phyloP scores from a whole-genome alignment of 2,113 vertebrate genomes.

The Mionectes macconnelli region DNA sequence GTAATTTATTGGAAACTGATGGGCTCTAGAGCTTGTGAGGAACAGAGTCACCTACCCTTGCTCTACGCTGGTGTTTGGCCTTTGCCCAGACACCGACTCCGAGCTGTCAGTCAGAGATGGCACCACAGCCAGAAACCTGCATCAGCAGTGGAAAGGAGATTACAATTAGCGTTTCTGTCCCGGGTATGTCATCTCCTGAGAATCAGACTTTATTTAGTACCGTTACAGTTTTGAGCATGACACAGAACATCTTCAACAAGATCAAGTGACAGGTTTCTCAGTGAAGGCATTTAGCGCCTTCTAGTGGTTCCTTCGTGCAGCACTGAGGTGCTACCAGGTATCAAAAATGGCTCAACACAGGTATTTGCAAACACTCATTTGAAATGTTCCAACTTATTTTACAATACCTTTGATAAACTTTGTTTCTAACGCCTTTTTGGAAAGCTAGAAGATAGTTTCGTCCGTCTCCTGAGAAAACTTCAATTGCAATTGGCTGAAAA shows the following conservation, averaged over 20 bases:
- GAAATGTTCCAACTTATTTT: neutral
- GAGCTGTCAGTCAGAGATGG: conserved; percentile 97
- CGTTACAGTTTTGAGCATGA: neutral
- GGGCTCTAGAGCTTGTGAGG: neutral
- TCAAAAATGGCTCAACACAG: neutral
- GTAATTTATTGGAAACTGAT: neutral
- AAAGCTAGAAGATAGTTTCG: conserved; percentile 96
- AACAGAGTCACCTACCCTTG: conserved; percentile 82
- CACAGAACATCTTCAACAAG: neutral
- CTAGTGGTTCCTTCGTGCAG: neutral
- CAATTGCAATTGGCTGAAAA: conserved; percentile 92
- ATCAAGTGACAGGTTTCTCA: accelerated
- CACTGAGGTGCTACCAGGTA: neutral
- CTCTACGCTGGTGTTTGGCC: conserved; percentile 97
- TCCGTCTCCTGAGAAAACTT: conserved; percentile 98
- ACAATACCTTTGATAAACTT: conserved; percentile 96
- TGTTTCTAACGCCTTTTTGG: conserved; percentile 97
- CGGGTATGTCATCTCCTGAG: neutral
- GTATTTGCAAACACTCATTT: neutral
- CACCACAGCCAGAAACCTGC: conserved; percentile 95
- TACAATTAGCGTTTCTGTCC: neutral
- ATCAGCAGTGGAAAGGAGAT: conserved; percentile 15
- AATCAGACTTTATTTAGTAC: neutral
- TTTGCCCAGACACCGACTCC: conserved; percentile 94
- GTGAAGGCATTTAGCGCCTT: neutral